These are phyloP conservation scores for Stratiomys singularior DNA, from an alignment of 2,888 invertebrate genomes.

Conservation along the genomic window DNA sequence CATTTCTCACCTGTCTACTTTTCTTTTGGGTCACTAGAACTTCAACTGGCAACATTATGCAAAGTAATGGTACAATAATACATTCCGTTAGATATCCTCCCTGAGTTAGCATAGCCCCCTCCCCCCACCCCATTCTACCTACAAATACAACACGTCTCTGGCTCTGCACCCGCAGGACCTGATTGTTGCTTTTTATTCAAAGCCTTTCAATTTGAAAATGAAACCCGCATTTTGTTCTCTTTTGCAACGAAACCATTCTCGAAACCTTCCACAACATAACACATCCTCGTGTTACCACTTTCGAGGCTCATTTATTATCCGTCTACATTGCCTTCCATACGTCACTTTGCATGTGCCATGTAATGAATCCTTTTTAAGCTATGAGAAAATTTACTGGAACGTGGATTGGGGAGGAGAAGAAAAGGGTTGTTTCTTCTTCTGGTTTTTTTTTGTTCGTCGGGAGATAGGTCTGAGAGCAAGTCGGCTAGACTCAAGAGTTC, in stretches of 20 bases:
- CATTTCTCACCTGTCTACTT: no score
- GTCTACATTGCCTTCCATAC: constrained; percentile 9
- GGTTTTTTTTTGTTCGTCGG: background rate
- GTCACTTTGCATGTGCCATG: constrained; percentile 14
- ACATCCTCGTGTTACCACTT: constrained; percentile 27
- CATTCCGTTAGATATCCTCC: no score
- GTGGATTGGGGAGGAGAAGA: background rate
- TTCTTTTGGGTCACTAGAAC: no score
- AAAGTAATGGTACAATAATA: no score
- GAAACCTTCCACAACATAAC: constrained; percentile 20
- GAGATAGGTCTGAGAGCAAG: background rate
- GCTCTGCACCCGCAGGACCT: no score
- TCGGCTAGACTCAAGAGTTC: background rate
- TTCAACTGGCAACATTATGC: no score
- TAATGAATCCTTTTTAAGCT: constrained; percentile 18
- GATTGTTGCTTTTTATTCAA: no score
- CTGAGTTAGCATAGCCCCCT: no score
- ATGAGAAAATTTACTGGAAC: background rate
- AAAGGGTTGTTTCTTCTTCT: background rate
- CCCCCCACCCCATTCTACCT: no score
- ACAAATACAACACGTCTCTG: no score
- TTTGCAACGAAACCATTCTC: background rate
- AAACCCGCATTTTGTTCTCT: background rate
- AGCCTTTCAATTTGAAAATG: background rate
- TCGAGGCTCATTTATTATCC: constrained; percentile 22